These are phyloP conservation scores for Apodemus sylvaticus DNA, from an alignment of 2,113 vertebrate species.

Conservation along the genomic window DNA sequence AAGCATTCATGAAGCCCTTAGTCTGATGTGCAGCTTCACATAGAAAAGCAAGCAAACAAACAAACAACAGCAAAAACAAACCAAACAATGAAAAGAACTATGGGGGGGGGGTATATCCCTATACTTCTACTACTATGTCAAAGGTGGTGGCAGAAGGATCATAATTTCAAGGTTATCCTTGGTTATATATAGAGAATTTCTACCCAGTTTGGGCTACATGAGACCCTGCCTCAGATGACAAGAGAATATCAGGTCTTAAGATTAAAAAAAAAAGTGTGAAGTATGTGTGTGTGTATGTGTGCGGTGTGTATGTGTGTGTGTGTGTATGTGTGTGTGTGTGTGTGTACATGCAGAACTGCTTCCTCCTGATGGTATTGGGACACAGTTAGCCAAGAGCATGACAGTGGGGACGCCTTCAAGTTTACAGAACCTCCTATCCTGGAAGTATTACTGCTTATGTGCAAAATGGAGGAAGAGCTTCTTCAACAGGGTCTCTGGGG, in stretches of 20 bases:
- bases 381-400: neutral
- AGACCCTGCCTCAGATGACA: neutral
- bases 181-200: neutral
- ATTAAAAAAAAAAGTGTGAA: neutral
- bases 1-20: neutral
- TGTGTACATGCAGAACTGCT: neutral
- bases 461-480: neutral
- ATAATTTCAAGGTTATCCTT: neutral
- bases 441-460: neutral
- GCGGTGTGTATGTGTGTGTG: neutral
- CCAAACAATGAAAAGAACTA: neutral
- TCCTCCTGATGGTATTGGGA: neutral
- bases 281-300: neutral
- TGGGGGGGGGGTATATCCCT: neutral
- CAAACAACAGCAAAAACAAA: neutral
- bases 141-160: neutral
- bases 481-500: neutral
- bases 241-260: neutral
- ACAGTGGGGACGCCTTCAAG: neutral
- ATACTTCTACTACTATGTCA: neutral
- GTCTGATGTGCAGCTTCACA: neutral
- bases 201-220: neutral
- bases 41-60: neutral
- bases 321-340: neutral
- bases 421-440: neutral